Evolutionary conservation across 2,797 vertebrate species (phyloP), one percentile per base, ranked within the genome.

Genomic region (Salarias fasciatus): DNA sequence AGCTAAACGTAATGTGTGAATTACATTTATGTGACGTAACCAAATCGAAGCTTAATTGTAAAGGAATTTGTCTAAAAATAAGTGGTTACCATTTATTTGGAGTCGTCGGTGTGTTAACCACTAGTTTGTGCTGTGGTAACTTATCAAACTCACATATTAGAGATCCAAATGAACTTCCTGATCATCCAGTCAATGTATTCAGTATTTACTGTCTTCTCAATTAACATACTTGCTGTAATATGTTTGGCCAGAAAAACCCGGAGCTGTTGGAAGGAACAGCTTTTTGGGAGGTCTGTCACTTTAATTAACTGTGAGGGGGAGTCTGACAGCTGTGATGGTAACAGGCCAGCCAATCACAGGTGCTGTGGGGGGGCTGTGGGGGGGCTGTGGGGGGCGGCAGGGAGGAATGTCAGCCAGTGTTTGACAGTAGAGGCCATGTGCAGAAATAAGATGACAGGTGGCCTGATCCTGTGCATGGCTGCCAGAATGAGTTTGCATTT

Each of bases 391-490:
- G 18, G 18, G 18, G 2, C 18, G 18, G 66, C 56, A 3, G 72
- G 56, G 58, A 83, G 80, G 79, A 79, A 85, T 89, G 82, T 74
- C 69, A 70, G 77, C 51, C 67, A 80, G 76, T 77, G 79, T 82
- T 83, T 83, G 82, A 88, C 83, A 86, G 85, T 63, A 48, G 76
- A 79, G 80, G 82, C 81, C 77, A 79, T 86, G 88, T 80, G 82
- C 82, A 85, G 78, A 86, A 88, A 82, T 80, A 75, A 86, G 75
- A 75, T 86, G 89, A 91, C 89, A 93, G 88, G 89, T 90, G 87
- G 77, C 62, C 82, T 82, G 86, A 84, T 86, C 80, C 86, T 40
- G 42, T 33, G n/a, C 72, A 52, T 57, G 67, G 69, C 84, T 89
- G 87, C 86, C 80, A 90, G 69, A 83, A 80, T 49, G 50, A 74